A percentile compares a stretch with the other conserved stretches of the same genome.
These are phyloP conservation scores for Ericerus pela DNA, from an alignment of 1,140 invertebrate species.

Conservation along the genomic window DNA sequence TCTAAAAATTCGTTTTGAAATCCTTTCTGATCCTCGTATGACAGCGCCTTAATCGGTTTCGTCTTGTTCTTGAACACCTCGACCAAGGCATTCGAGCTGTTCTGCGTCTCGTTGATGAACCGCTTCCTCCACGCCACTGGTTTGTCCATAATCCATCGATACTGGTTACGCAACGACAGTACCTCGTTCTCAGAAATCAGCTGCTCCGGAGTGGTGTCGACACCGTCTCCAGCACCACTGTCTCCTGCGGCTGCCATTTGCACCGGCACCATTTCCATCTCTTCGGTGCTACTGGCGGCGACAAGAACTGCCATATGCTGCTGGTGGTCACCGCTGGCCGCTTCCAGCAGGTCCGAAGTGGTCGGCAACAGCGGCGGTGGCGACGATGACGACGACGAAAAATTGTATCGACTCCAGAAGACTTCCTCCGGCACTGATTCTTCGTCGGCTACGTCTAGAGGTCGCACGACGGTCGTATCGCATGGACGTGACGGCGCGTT, in stretches of 20 bases:
- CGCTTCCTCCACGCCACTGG: not conserved
- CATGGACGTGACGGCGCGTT: too few species aligned
- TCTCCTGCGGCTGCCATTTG: too few species aligned
- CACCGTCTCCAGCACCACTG: too few species aligned
- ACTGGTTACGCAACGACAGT: not conserved
- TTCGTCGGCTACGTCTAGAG: too few species aligned
- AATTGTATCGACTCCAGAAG: too few species aligned
- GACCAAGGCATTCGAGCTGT: not conserved
- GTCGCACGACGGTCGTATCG: too few species aligned
- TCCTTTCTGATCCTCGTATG: conserved; percentile 4
- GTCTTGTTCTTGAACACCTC: conserved; percentile 3
- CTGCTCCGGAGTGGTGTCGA: not conserved
- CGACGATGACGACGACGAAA: too few species aligned
- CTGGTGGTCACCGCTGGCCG: not conserved
- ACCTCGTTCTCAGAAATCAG: conserved; percentile 4
- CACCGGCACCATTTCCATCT: not conserved
- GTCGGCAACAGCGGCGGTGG: too few species aligned
- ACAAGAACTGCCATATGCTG: not conserved
- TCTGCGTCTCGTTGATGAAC: not conserved
- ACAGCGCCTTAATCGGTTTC: conserved; percentile 1
- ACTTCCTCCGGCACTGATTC: too few species aligned
- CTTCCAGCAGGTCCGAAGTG: too few species aligned
- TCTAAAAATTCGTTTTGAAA: conserved; percentile 9
- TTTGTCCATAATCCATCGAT: conserved; percentile 2
- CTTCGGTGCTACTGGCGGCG: not conserved